Base-by-base conservation (phyloP, 2,113 vertebrate genomes). In the Nesogale talazaci region DNA sequence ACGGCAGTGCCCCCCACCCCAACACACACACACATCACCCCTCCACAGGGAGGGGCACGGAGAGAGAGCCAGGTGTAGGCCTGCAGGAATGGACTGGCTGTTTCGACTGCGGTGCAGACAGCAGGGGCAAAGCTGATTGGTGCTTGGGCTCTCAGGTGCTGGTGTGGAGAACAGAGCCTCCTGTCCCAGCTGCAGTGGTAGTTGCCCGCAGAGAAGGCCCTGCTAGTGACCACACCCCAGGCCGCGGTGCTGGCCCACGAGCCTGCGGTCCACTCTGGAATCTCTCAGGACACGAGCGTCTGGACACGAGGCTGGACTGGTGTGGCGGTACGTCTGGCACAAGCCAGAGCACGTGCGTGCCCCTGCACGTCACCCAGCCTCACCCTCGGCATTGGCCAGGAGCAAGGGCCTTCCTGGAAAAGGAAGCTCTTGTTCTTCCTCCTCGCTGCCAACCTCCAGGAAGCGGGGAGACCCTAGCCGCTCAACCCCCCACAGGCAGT, bases 241-340 rank as follows among this genome's bases (percentile, higher is more conserved):
- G 31, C 10, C 25, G 25, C 1, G 23, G 17, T 14, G 9, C 25
- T 9, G 17, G 27, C 19, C 31, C 27, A 16, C 25, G 40, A 57
- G 23, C 34, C 38, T 2, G 42, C 80, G 81, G 72, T 14, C n/a
- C 52, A 8, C 25, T 57, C 57, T 81, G 75, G 56, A 63, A 27
- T 63, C 72, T 87, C 52, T 57, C 25, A 2, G 34, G 63, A 46
- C 3, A 1, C 0, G 9, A 52, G 70, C 34, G 74, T 59, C 52
- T 7, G 14, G 22, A 67, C 69, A 63, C 10, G 15, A 27, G 40
- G 29, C 6, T 17, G 6, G 0, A 0, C 1, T 0, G 3, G 22
- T 34, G 27, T 27, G 23, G 1, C 12, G 22, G 46, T 2, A n/a
- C 29, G 69, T 52, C 46, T 17, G 31, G 59, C 20, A 46, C 3